Evolutionary conservation across 2,888 invertebrate species (phyloP).

Genomic region (Xylota segnis): DNA sequence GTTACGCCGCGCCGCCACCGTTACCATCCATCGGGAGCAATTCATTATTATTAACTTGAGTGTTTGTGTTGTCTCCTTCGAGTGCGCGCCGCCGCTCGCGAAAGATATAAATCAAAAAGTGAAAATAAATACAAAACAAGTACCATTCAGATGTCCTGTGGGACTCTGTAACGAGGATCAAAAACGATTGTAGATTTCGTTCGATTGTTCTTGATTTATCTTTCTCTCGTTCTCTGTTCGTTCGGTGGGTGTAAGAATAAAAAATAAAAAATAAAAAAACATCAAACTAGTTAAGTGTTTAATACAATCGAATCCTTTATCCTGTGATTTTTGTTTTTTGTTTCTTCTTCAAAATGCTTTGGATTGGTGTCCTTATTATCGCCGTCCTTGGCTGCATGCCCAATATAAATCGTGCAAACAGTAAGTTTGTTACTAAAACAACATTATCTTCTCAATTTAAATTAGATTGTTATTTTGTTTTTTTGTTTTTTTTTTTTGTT

Average conservation of each 20-base stretch:
- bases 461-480: constrained; percentile 25
- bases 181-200: constrained; percentile 50
- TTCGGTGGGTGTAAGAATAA: constrained; percentile 18
- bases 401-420: constrained; percentile 64
- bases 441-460: constrained; percentile 25
- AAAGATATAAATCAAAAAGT: constrained; percentile 48
- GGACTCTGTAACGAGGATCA: constrained; percentile 10
- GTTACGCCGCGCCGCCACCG: constrained; percentile 52
- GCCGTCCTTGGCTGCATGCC: constrained; percentile 65
- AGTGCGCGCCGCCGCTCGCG: constrained; percentile 47
- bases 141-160: constrained; percentile 47
- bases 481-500: background rate
- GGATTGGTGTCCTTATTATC: constrained; percentile 46
- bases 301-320: constrained; percentile 28
- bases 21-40: constrained; percentile 61
- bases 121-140: constrained; percentile 38
- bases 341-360: constrained; percentile 53
- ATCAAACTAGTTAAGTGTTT: constrained; percentile 23
- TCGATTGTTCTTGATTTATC: constrained; percentile 47
- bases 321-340: constrained; percentile 33
- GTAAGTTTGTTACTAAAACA: constrained; percentile 62
- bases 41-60: constrained; percentile 73
- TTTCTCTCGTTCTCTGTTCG: background rate
- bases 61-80: constrained; percentile 42
- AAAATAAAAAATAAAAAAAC: constrained; percentile 19